Base-by-base conservation (phyloP, 2,888 invertebrate species). In the Andrena chrysosceles region DNA sequence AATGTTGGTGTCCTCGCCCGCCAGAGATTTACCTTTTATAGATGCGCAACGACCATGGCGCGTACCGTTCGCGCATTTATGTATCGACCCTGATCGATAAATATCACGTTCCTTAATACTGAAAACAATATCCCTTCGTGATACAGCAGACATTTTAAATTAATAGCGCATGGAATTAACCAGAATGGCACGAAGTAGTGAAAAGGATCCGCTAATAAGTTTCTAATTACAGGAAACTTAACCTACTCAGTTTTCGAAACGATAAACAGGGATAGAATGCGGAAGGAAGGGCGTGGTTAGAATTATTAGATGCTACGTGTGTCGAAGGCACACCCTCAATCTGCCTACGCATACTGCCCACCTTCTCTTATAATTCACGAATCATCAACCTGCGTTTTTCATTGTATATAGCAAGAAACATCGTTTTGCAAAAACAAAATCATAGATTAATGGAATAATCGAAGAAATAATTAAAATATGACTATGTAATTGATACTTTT, bases 271-370 rank as follows among this genome's bases (percentile, higher is more conserved):
- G 54, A 59, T 60, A 69, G 71, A 83, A 79, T 70, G 86, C 74
- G 81, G 82, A 80, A 68, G 80, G 68, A 83, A 88, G 86, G 89
- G 89, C 84, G 90, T 86, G 90, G 89, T 87, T 84, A 54, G 67
- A 76, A 83, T 83, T 73, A 83, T 84, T 81, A 68, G 76, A 75
- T 71, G 72, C 64, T 70, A 63, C 48, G 69, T 33, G 63, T 48
- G 68, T 82, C 49, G 71, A 79, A 67, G 79, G 79, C 89, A 88
- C 89, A 89, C 90, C 87, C 89, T 87, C 83, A 29, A 77, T 81
- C 77, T 70, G 77, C 77, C 75, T 74, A 81, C 88, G 69, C 81
- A 31, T 70, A 66, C 85, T 87, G 81, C 84, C 86, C 85, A 86
- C 85, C 74, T 83, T 81, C 76, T 77, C 83, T 81, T 59, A 77